Evolutionary conservation across 2,797 vertebrate genomes (phyloP).

Genomic region (Garrulus glandarius): DNA sequence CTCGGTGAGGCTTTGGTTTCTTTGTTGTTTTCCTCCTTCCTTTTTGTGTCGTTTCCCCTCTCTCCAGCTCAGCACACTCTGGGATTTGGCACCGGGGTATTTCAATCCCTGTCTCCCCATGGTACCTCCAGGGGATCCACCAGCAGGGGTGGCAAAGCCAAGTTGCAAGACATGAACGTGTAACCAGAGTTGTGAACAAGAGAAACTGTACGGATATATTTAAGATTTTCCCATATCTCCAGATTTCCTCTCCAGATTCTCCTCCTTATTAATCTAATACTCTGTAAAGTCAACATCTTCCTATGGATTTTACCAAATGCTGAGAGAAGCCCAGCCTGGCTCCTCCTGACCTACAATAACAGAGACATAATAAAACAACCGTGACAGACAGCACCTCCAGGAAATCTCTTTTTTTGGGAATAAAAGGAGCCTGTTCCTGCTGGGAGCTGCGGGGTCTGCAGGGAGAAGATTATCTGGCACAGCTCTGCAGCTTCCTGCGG

Average conservation of each 20-base stretch:
- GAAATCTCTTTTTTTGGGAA: neutral
- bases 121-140: neutral
- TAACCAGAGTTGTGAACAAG: neutral
- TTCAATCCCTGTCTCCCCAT: neutral
- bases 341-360: neutral
- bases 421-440: neutral
- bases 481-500: neutral
- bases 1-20: neutral
- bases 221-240: neutral
- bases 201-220: neutral
- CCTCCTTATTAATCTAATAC: neutral
- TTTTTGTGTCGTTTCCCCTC: neutral
- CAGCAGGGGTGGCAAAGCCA: neutral
- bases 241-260: neutral
- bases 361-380: neutral
- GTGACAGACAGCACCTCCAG: neutral
- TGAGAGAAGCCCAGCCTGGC: neutral
- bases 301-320: fast-evolving
- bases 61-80: neutral
- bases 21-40: neutral
- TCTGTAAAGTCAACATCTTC: fast-evolving
- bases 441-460: neutral
- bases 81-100: neutral
- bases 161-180: neutral
- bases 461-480: neutral